Base-by-base conservation (phyloP, 1,140 invertebrate species). In the Drosophila melanica region DNA sequence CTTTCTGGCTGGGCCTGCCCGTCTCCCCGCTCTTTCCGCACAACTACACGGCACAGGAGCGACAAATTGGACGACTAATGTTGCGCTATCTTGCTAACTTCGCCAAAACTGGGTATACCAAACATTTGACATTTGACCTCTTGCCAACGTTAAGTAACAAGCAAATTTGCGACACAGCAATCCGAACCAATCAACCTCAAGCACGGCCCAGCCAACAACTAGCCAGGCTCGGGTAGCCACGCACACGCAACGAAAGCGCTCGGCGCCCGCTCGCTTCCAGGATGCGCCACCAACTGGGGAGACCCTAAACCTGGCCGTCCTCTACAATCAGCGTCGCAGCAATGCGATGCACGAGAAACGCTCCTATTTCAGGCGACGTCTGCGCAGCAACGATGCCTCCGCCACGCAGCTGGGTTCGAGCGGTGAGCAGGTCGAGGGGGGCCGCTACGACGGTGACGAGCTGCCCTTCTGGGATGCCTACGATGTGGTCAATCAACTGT, bases 1-100 rank as follows among this genome's bases (percentile, higher is more conserved):
- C 98, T 23, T 99, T 98, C 91, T 95, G 98, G 77, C 94, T 99
- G 78, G 98, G 98, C 11, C 94, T 98, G 74, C 98, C 98, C 18
- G 92, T 99, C 42, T 94, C 96, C 5, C 94, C 94, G 55, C 93
- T 94, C 60, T 93, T 93, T 89, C 93, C 93, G 2, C 93, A 95
- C 91, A 97, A 97, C 92, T 97, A 95, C 92, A 95, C 94, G 0
- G 92, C 92, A 53, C 93, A 94, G 84, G 96, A 97, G 79, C 95
- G 95, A 63, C 93, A 94, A 79, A 93, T 97, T 23, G 96, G 96
- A 9, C 94, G 94, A 75, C 93, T 96, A 18, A 94, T 97, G 81
- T 94, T 97, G 51, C 95, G 96, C 81, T 97, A 97, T 92, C 93
- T 97, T 59, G 94, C 96, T 54, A 97, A 97, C 93, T 97, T 97